Conservation (phyloP, 2,113 vertebrate genomes). For the Microcebus murinus region DNA sequence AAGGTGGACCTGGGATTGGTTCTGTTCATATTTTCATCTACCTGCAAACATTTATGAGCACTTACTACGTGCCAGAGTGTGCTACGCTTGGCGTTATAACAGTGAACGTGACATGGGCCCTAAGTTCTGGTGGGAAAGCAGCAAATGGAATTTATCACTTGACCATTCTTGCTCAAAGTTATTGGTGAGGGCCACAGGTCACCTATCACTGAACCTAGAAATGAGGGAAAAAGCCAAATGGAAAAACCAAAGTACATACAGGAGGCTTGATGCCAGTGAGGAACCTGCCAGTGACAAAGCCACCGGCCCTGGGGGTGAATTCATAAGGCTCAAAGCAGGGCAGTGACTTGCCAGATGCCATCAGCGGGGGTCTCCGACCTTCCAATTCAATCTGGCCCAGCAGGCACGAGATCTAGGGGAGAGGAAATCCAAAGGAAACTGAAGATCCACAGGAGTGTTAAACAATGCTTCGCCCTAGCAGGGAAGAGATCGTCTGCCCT, state of each 20-base stretch:
- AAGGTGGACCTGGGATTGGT: not conserved
- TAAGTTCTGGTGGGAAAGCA: not conserved
- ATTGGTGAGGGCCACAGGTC: not conserved
- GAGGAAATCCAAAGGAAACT: not conserved
- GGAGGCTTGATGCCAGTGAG: conserved; percentile 97
- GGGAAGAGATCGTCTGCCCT: not conserved
- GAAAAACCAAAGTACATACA: conserved; percentile 83
- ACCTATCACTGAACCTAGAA: not conserved
- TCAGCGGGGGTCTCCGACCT: conserved; percentile 95
- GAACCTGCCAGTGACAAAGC: conserved; percentile 97
- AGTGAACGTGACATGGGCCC: fast-evolving
- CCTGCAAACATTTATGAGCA: not conserved
- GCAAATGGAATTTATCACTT: not conserved
- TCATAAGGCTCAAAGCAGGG: conserved; percentile 97
- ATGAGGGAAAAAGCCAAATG: not conserved
- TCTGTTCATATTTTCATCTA: not conserved
- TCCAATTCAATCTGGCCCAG: conserved; percentile 98
- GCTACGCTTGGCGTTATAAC: fast-evolving
- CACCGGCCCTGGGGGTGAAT: conserved; percentile 92
- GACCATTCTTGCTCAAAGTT: not conserved
- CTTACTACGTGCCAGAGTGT: not conserved
- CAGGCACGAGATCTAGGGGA: conserved; percentile 94
- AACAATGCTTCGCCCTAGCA: not conserved
- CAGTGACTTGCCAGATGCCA: conserved; percentile 97
- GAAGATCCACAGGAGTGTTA: not conserved